phyloP scores from a whole-genome alignment of 2,113 vertebrate species.

The Hoplias malabaricus region DNA sequence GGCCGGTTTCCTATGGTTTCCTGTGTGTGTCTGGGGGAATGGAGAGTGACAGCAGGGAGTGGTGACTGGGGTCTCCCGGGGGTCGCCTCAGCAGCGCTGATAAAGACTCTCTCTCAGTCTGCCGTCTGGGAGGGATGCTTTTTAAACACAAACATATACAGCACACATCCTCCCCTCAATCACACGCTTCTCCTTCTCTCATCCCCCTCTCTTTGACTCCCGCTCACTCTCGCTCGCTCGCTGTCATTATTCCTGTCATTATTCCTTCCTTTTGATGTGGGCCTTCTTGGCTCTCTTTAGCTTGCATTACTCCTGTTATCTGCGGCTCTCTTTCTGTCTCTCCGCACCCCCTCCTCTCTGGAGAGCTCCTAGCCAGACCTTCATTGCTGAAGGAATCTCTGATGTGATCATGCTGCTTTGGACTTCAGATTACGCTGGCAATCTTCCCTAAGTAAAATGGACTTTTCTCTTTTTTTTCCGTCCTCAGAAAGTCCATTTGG shows the following conservation, averaged over 20 bases:
- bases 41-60: constrained; percentile 70
- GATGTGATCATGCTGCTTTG: constrained; percentile 68
- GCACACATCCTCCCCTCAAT: constrained; percentile 66
- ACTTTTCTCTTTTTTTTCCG: constrained; percentile 27
- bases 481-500: constrained; percentile 48
- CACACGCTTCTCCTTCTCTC: constrained; percentile 48
- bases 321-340: constrained; percentile 50
- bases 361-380: constrained; percentile 62
- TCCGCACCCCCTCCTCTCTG: constrained; percentile 55
- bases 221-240: constrained; percentile 54
- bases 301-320: constrained; percentile 69
- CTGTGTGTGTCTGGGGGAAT: constrained; percentile 35
- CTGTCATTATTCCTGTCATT: constrained; percentile 79
- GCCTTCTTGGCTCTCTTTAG: constrained; percentile 69
- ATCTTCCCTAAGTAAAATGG: constrained; percentile 54
- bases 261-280: constrained; percentile 77
- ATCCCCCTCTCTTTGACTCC: constrained; percentile 50
- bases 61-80: constrained; percentile 68
- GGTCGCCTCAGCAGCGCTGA: constrained; percentile 63
- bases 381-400: constrained; percentile 60
- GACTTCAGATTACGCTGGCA: constrained; percentile 59
- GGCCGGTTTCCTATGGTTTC: constrained; percentile 41
- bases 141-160: constrained; percentile 74
- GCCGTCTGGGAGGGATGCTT: constrained; percentile 63
- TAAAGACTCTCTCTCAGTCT: constrained; percentile 69